Conservation (phyloP, 2,113 vertebrate species). For the Microcebus griseorufus region DNA sequence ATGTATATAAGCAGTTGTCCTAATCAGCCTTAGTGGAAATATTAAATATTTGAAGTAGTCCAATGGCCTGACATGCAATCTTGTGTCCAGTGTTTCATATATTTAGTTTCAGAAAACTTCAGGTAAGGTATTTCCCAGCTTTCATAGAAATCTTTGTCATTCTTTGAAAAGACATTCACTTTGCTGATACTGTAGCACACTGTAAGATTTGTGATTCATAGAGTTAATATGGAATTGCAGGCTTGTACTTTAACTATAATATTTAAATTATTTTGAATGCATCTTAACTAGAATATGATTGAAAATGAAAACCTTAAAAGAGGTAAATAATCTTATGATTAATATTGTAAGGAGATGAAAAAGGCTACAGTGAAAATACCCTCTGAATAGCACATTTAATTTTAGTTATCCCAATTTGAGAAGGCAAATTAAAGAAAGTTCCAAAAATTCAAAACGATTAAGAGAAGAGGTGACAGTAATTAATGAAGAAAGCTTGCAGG, state of each 20-base stretch:
- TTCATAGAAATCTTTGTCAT: neutral
- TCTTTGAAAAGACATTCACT: neutral
- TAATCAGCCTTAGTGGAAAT: neutral
- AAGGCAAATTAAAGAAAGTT: conserved; percentile 68
- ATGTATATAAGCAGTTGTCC: neutral
- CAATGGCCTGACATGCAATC: neutral
- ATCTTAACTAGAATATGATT: conserved; percentile 48
- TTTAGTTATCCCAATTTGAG: conserved; percentile 63
- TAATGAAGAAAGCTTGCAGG: conserved; percentile 67
- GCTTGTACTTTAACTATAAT: neutral
- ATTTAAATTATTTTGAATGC: conserved; percentile 58
- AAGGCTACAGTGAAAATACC: neutral
- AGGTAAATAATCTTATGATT: conserved; percentile 61
- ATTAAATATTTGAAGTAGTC: neutral
- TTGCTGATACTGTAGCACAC: neutral
- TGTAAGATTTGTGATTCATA: neutral
- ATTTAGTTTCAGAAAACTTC: conserved; percentile 40
- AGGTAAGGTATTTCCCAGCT: neutral
- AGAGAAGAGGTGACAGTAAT: conserved; percentile 61
- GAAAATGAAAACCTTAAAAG: conserved; percentile 52
- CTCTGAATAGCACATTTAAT: conserved; percentile 57
- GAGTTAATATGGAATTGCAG: conserved; percentile 37
- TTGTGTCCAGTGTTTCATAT: neutral
- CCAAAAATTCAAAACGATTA: conserved; percentile 67
- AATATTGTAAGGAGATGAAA: conserved; percentile 32